A percentile compares a stretch with the other conserved stretches of the same genome.
Evolutionary conservation across 2,888 invertebrate genomes (phyloP).

Genomic region (Panorpa germanica): DNA sequence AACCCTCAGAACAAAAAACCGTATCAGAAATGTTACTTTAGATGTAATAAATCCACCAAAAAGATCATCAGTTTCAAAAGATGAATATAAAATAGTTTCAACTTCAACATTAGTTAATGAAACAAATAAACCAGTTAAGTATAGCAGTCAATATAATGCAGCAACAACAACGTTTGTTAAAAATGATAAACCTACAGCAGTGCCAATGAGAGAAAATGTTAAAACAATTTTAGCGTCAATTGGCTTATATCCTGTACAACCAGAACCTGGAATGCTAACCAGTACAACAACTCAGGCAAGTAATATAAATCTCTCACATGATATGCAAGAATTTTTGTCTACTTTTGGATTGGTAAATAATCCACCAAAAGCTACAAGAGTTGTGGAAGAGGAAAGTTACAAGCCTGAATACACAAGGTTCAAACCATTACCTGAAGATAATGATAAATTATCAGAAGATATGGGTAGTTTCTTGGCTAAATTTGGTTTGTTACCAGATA

Average conservation of each 20-base stretch:
- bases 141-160: constrained; percentile 26
- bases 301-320: constrained; percentile 14
- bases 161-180: constrained; percentile 5
- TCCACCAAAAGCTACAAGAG: constrained; percentile 6
- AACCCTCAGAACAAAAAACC: too few relatives aligned
- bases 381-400: constrained; percentile 13
- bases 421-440: constrained; percentile 9
- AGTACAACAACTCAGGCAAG: constrained; percentile 8
- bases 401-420: constrained; percentile 13
- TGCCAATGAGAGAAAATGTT: constrained; percentile 20
- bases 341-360: constrained; percentile 23
- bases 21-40: not conserved
- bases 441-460: constrained; percentile 3
- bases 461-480: too few relatives aligned
- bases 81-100: constrained; percentile 12
- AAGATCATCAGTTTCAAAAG: too few relatives aligned
- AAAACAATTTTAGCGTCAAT: constrained; percentile 25
- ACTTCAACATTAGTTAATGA: constrained; percentile 11
- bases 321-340: constrained; percentile 24
- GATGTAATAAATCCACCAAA: too few relatives aligned
- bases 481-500: too few relatives aligned
- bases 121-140: constrained; percentile 12
- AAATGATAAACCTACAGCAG: constrained; percentile 12
- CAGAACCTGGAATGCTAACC: constrained; percentile 14
- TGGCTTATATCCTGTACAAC: constrained; percentile 19